Evolutionary conservation across 2,888 invertebrate species (phyloP).

Genomic region (Perizoma affinitatum): DNA sequence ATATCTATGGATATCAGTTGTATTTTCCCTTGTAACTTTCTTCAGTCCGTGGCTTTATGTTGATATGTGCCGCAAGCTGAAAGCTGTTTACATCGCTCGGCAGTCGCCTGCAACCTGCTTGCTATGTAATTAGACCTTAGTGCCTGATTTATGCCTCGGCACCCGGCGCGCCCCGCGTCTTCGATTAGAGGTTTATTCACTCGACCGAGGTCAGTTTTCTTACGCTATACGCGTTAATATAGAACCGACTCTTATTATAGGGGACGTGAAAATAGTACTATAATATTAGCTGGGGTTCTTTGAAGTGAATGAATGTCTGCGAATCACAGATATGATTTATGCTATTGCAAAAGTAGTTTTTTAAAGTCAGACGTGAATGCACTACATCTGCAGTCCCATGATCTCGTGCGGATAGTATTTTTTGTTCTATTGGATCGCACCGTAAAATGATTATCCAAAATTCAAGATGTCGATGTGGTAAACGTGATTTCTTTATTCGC

Average conservation of each 20-base stretch:
- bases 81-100: no score
- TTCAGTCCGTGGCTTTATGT: no score
- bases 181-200: slow-evolving; percentile 79
- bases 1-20: no score
- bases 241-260: slow-evolving; percentile 55
- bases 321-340: slow-evolving; percentile 32
- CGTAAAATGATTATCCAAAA: no score
- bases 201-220: slow-evolving; percentile 81
- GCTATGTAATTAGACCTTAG: slow-evolving; percentile 26
- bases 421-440: no score
- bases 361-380: no score
- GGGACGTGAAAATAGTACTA: slow-evolving; percentile 50
- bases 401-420: no score
- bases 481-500: no score
- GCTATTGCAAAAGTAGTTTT: not conserved
- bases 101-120: not conserved
- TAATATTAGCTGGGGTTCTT: slow-evolving; percentile 25
- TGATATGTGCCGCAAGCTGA: no score
- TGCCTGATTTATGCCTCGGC: slow-evolving; percentile 78
- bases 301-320: slow-evolving; percentile 21
- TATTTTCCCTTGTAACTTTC: no score
- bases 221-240: slow-evolving; percentile 62
- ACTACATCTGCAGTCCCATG: no score
- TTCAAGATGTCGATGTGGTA: no score
- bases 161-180: slow-evolving; percentile 59